phyloP scores from a whole-genome alignment of 2,113 vertebrate species.

The Philantomba maxwellii region DNA sequence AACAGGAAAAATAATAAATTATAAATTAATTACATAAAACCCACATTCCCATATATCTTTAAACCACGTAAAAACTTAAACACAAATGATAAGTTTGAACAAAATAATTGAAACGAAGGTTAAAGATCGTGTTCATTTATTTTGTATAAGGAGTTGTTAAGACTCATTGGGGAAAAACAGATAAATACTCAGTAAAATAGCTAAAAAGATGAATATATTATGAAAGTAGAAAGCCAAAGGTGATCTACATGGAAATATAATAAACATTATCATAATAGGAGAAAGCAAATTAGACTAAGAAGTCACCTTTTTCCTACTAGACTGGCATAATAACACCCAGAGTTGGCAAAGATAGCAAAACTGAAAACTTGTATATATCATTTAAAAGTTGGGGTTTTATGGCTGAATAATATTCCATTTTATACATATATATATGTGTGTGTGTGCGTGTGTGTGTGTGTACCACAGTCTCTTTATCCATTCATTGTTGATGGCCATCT shows the following conservation, averaged over 20 bases:
- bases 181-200: neutral
- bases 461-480: neutral
- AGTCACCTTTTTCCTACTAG: neutral
- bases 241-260: neutral
- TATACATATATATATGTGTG: rapidly evolving
- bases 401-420: neutral
- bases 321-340: neutral
- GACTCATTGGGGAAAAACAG: neutral
- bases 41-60: neutral
- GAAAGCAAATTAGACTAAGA: neutral
- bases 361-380: neutral
- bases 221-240: neutral
- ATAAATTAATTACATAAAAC: neutral
- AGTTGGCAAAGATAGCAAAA: neutral
- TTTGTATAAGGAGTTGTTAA: neutral
- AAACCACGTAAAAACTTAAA: neutral
- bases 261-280: neutral
- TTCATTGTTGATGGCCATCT: neutral
- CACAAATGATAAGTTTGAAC: neutral
- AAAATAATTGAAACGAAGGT: neutral
- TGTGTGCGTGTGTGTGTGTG: no score
- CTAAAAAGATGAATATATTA: neutral
- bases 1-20: neutral
- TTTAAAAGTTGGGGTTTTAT: neutral
- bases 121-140: neutral